Base-by-base conservation (phyloP, 2,888 invertebrate species). In the Polydrusus cervinus region DNA sequence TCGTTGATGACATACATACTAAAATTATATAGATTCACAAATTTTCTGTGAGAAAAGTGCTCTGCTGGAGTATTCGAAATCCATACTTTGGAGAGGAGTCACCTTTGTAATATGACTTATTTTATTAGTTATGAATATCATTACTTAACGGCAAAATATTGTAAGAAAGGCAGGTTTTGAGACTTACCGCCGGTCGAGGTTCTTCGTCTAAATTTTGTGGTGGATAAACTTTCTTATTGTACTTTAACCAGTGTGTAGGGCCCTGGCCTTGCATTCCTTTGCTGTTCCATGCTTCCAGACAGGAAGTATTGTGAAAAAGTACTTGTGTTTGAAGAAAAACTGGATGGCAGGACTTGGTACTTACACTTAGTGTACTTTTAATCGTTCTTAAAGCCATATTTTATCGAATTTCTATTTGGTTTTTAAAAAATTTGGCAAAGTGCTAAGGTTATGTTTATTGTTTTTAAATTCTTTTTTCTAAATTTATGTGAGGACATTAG, bases 1-100 rank as follows among this genome's bases (percentile, higher is more conserved):
- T 83, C 93, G 92, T 88, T 93, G 91, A 87, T 98, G 97, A 81
- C 96, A 97, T 0, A 98, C 91, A 89, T 91, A 97, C 97, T 97
- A 87, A 76, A 92, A 57, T 25, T 1, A 25, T 25, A 30, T 2
- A 11, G 10, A 20, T 25, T 49, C 90, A 25, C 25, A 25, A 25
- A 25, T 25, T 25, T 40, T 30, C 66, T 47, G 13, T 61, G 5
- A 10, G 9, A 1, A 11, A 51, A 51, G 6, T 34, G 1, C 34
- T 1, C 34, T 34, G 5, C 5, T 25, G 5, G 5, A 8, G 34
- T 34, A 34, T 34, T 34, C 34, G 7, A 40, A 9, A 11, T 40
- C 40, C 3, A 43, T 43, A 43, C 13, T n/a, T 43, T 43, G 5
- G 10, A 6, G 3, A n/a, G 1, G 5, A 25, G 25, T 25, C 25